Base-by-base conservation (phyloP, 1,140 invertebrate species). In the Carcinoscorpius rotundicauda region DNA sequence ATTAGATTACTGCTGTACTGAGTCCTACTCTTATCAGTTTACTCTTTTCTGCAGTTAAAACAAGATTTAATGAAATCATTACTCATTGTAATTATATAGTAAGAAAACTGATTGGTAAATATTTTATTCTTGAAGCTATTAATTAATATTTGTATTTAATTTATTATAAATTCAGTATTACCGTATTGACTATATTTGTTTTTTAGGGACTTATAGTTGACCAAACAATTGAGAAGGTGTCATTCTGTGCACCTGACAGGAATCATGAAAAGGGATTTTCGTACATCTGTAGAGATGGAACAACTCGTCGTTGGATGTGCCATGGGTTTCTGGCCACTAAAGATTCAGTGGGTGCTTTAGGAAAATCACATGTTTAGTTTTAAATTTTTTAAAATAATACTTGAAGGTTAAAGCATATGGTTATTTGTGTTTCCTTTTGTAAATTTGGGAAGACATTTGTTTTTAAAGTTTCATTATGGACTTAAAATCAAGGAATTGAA, bases 191-290 rank as follows among this genome's bases (percentile, higher is more conserved):
- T 55, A 66, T 56, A 52, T 67, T 64, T 59, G 62, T 56, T 64
- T 70, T 73, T 8, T 72, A 83, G 80, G 96, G 95, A 50, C 82
- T 99, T 60, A 95, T 99, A 69, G 93, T 99, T n/a, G 97, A 99
- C 81, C 97, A 99, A 78, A 99, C 97, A 4, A 99, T 99, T 68
- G 97, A 99, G 75, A 99, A 99, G 79, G 97, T 99, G 1, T 99
- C 96, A 4, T 99, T 99, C 78, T 99, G 97, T 80, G 95, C 97
- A 6, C 97, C 97, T 0, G 97, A 99, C 79, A 83, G 96, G 65
- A 97, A 97, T 77, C 91, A 98, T 74, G 94, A 98, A 71, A 88
- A 93, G 69, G 97, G 96, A 9, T 99, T 99, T 78, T 92, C 91
- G 65, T 96, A 91, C 75, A 91, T 92, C 69, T 91, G 91, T 74